A percentile compares a stretch with the other conserved stretches of the same genome.
Evolutionary conservation across 2,888 invertebrate species (phyloP).

Genomic region (Tiliacea citrago): DNA sequence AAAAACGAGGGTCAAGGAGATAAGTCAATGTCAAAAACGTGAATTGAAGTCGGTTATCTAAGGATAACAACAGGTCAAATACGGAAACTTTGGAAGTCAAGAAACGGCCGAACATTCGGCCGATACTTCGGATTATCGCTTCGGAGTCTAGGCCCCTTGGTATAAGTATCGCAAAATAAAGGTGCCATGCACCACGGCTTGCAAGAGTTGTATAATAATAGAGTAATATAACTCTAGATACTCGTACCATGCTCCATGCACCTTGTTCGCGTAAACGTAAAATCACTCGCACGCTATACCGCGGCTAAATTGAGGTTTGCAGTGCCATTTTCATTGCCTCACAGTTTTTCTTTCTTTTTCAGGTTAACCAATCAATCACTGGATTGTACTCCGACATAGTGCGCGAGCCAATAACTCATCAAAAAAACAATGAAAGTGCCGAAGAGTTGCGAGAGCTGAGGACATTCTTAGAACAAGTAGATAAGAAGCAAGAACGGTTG

Average conservation of each 20-base stretch:
- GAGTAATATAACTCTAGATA: no score
- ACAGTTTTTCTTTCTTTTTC: constrained; percentile 41
- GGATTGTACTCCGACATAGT: constrained; percentile 81
- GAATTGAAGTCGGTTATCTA: no score
- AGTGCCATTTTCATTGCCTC: constrained; percentile 31
- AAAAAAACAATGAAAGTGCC: constrained; percentile 59
- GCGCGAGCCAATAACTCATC: constrained; percentile 73
- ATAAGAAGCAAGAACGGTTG: constrained; percentile 76
- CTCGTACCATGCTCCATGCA: background rate
- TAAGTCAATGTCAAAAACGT: no score
- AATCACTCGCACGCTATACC: background rate
- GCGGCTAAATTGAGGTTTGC: background rate
- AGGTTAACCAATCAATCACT: constrained; percentile 86
- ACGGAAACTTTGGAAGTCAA: no score
- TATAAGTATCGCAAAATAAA: background rate
- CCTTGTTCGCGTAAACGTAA: background rate
- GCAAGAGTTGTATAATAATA: no score
- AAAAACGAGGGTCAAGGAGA: no score
- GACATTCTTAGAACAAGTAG: constrained; percentile 77
- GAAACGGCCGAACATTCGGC: no score
- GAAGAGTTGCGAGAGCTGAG: constrained; percentile 77
- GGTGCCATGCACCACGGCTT: background rate
- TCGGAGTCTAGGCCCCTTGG: no score
- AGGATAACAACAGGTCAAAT: no score
- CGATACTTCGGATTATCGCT: no score